A percentile compares a stretch with the other conserved stretches of the same genome.
These are phyloP conservation scores for Strigamia crassipes DNA, from an alignment of 2,888 invertebrate species.

Conservation along the genomic window DNA sequence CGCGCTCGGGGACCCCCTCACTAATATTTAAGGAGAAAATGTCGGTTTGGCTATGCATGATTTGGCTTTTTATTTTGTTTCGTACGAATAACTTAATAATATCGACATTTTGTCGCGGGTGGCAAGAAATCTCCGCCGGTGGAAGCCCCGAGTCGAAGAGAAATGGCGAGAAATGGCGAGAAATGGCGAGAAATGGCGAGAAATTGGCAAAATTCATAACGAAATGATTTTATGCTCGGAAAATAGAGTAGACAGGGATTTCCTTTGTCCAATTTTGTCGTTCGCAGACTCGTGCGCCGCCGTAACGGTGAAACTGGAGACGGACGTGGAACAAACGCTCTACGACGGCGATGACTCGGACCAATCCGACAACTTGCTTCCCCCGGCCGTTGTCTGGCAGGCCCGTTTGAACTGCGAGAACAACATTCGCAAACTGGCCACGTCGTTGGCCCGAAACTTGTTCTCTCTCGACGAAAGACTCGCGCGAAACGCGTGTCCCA, in stretches of 20 bases:
- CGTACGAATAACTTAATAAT: too few species aligned
- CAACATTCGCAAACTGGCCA: slow-evolving; percentile 39
- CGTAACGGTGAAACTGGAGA: neutral
- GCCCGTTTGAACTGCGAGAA: slow-evolving; percentile 23
- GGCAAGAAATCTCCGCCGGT: too few species aligned
- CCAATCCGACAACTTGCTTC: neutral
- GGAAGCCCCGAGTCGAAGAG: too few species aligned
- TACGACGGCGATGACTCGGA: neutral
- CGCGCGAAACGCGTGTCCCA: slow-evolving; percentile 34
- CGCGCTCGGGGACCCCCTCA: neutral
- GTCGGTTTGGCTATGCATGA: neutral
- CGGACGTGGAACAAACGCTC: neutral
- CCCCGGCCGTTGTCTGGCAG: neutral
- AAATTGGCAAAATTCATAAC: too few species aligned
- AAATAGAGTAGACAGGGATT: neutral
- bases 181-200: too few species aligned
- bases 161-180: too few species aligned
- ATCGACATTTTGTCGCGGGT: too few species aligned
- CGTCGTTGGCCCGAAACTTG: neutral
- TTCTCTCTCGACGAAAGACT: slow-evolving; percentile 43
- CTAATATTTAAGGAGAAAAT: neutral
- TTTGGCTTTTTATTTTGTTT: neutral
- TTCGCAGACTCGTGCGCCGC: slow-evolving; percentile 6
- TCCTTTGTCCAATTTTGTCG: slow-evolving; percentile 4
- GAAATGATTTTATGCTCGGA: too few species aligned